Base-by-base conservation (phyloP, 2,797 vertebrate species). In the Rhinogobio ventralis region DNA sequence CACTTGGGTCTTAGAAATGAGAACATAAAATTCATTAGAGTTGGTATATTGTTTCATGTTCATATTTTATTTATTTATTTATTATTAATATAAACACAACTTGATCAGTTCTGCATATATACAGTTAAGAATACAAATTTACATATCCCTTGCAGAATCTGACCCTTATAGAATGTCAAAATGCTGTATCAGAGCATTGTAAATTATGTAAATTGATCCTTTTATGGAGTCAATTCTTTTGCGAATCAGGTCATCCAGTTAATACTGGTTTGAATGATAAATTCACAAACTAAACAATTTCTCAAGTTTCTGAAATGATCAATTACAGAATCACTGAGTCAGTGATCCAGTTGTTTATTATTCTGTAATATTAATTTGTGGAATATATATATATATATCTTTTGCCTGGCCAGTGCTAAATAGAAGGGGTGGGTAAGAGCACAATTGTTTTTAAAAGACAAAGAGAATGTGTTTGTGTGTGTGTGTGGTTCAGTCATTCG, bases 401-500 rank as follows among this genome's bases (percentile, higher is more conserved):
- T 72, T 46, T 25, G n/a, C 3, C 42, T 46, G 42, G n/a, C 10
- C 23, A n/a, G 23, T 55, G 53, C 42, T 49, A 72, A 71, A 46
- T 10, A 72, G 7, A 28, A 49, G 28, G n/a, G 14, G 14, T 72
- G 42, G 69, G 69, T 46, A 30, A 73, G 79, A 71, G 39, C 8
- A 7, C 53, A 55, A 30, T 5, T 36, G 33, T 36, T 36, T 36
- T 36, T 5, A 36, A 5, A 36, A 36, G 33, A 36, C 33, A 36
- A 36, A 36, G 33, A 36, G 33, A 36, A 36, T 69, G 83, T 83
- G 64, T 76, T 46, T 76, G 55, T 64, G 84, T 84, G 66, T 78
- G 51, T 73, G 49, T 57, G 23, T 57, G 55, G 9, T 57, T 57
- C 23, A 57, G 9, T n/a, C 3, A n/a, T 55, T 23, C 3, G 7